phyloP scores from a whole-genome alignment of 2,113 vertebrate genomes.

The Platycercus adscitus region DNA sequence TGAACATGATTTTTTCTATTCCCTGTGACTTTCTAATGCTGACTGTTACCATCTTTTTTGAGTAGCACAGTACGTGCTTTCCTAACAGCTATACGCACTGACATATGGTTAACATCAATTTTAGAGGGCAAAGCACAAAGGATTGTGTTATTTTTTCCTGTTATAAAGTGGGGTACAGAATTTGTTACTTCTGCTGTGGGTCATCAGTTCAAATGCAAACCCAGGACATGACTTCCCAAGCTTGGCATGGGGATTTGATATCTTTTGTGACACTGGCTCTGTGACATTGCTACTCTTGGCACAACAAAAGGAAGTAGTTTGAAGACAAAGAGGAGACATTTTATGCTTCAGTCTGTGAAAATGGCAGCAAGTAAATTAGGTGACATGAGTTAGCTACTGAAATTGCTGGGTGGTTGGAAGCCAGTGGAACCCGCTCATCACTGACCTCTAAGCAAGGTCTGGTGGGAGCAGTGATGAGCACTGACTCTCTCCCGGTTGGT shows the following conservation, averaged over 20 bases:
- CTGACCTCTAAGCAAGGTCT: not conserved
- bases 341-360: not conserved
- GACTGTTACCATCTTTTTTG: not conserved
- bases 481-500: not conserved
- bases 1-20: not conserved
- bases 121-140: not conserved
- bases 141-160: not conserved
- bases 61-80: not conserved
- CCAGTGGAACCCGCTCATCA: not conserved
- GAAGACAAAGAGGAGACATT: not conserved
- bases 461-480: not conserved
- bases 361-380: not conserved
- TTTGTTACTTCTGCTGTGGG: not conserved
- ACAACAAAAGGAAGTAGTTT: fast-evolving
- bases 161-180: not conserved
- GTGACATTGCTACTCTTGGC: not conserved
- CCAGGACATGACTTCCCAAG: not conserved
- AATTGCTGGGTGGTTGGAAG: not conserved
- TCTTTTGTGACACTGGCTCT: not conserved
- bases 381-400: not conserved
- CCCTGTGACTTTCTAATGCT: not conserved
- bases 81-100: not conserved
- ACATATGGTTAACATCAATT: constrained; percentile 20
- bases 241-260: not conserved
- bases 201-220: constrained; percentile 23